Conservation (phyloP, 1,140 invertebrate species). For the Cylas formicarius region DNA sequence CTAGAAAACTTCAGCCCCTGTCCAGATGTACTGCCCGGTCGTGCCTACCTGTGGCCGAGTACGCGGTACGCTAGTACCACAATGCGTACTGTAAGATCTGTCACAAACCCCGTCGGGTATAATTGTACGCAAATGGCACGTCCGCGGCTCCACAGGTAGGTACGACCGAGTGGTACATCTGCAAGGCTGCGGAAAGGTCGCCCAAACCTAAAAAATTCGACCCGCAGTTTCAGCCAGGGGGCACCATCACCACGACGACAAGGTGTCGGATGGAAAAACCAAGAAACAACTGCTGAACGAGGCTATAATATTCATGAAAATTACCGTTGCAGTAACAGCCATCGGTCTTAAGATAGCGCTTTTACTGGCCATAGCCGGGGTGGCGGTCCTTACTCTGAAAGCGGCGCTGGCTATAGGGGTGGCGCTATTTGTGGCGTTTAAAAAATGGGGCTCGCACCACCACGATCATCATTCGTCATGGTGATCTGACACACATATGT, state of each 20-base stretch:
- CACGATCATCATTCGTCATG: slow-evolving; percentile 4
- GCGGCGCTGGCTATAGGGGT: slow-evolving; percentile 5
- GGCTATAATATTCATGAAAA: slow-evolving; percentile 12
- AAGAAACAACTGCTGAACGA: slow-evolving; percentile 16
- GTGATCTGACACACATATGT: too few species aligned
- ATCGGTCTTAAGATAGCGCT: slow-evolving; percentile 1
- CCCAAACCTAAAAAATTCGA: neutral
- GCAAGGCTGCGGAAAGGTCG: neutral
- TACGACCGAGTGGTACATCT: slow-evolving; percentile 15
- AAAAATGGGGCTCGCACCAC: slow-evolving; percentile 6
- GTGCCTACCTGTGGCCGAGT: slow-evolving; percentile 14
- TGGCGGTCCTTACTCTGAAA: slow-evolving; percentile 13
- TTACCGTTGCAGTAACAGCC: slow-evolving; percentile 1
- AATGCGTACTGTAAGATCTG: too few species aligned
- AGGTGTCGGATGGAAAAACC: slow-evolving; percentile 15
- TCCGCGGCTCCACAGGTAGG: slow-evolving; percentile 14
- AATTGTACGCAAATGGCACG: slow-evolving; percentile 20
- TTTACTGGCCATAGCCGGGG: slow-evolving; percentile 7
- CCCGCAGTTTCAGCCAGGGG: slow-evolving; percentile 11
- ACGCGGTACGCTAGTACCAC: slow-evolving; percentile 8
- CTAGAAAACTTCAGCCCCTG: neutral
- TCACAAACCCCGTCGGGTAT: too few species aligned
- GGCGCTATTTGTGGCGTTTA: slow-evolving; percentile 4
- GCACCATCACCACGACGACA: slow-evolving; percentile 11
- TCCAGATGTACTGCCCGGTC: slow-evolving; percentile 17